These are phyloP conservation scores for Megamerina dolium DNA, from an alignment of 2,888 invertebrate species.

Conservation along the genomic window DNA sequence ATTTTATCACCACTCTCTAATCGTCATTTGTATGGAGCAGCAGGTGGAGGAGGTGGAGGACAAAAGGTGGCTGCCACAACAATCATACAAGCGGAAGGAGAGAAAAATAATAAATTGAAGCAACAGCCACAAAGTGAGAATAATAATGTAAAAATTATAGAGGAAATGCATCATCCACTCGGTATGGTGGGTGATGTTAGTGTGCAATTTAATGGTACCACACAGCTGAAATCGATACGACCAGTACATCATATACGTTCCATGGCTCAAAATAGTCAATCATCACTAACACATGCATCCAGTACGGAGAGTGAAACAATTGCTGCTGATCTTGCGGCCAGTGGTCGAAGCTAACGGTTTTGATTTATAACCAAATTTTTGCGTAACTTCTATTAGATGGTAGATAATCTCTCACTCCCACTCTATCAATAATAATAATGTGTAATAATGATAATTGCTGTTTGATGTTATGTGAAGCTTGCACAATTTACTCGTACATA, in stretches of 20 bases:
- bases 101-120: slow-evolving; percentile 1
- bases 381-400: slow-evolving; percentile 33
- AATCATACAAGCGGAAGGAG: neutral
- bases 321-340: slow-evolving; percentile 15
- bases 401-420: neutral
- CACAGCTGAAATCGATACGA: slow-evolving; percentile 69
- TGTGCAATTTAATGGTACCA: slow-evolving; percentile 74
- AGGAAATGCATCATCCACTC: slow-evolving; percentile 66
- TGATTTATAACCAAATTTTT: slow-evolving; percentile 46
- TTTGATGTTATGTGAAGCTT: too few relatives aligned
- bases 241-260: slow-evolving; percentile 48
- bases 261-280: neutral
- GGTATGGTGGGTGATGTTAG: slow-evolving; percentile 70
- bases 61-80: slow-evolving; percentile 16
- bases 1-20: slow-evolving; percentile 35
- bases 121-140: neutral
- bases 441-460: too few relatives aligned
- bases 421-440: too few relatives aligned
- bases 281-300: too few relatives aligned
- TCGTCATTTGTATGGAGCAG: slow-evolving; percentile 28
- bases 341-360: slow-evolving; percentile 46
- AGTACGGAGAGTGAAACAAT: slow-evolving; percentile 7
- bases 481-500: too few relatives aligned
- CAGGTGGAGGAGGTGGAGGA: neutral
- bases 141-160: slow-evolving; percentile 4